Percentiles rank a stretch among this genome's conserved stretches.
phyloP scores from a whole-genome alignment of 1,140 invertebrate genomes.

The Neodiprion fabricii region DNA sequence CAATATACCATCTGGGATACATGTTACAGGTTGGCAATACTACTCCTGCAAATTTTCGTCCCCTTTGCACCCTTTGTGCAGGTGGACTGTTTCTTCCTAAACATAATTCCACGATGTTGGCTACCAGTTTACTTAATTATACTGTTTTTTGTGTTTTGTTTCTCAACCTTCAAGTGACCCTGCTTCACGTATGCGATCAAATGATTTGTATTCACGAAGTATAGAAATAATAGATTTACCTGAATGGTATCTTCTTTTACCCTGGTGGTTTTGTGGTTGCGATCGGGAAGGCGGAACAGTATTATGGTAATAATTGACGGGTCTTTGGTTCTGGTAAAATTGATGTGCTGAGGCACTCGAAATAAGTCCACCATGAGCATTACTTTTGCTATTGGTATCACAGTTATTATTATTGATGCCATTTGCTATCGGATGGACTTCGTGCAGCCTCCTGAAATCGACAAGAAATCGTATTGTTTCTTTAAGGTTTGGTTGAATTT shows the following conservation, averaged over 20 bases:
- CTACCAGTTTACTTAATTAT: conserved; percentile 19
- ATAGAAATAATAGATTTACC: conserved; percentile 30
- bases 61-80: conserved; percentile 43
- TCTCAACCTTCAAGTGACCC: no score
- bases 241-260: conserved; percentile 51
- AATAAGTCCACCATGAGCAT: conserved; percentile 34
- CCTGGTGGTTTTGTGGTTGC: conserved; percentile 51
- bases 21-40: conserved; percentile 37
- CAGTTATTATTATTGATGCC: conserved; percentile 30
- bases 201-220: no score
- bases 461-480: conserved; percentile 11
- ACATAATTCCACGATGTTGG: neutral
- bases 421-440: conserved; percentile 28
- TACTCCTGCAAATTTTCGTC: conserved; percentile 44
- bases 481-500: conserved; percentile 1
- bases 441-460: conserved; percentile 39
- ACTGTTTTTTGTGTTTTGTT: no score
- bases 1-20: conserved; percentile 41
- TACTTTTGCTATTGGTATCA: conserved; percentile 21
- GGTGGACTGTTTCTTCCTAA: conserved; percentile 50
- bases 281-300: conserved; percentile 37
- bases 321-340: conserved; percentile 46
- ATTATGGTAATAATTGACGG: conserved; percentile 41
- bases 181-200: no score
- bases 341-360: conserved; percentile 41